These are phyloP conservation scores for Candoia aspera DNA, from an alignment of 2,113 vertebrate genomes.

Conservation along the genomic window DNA sequence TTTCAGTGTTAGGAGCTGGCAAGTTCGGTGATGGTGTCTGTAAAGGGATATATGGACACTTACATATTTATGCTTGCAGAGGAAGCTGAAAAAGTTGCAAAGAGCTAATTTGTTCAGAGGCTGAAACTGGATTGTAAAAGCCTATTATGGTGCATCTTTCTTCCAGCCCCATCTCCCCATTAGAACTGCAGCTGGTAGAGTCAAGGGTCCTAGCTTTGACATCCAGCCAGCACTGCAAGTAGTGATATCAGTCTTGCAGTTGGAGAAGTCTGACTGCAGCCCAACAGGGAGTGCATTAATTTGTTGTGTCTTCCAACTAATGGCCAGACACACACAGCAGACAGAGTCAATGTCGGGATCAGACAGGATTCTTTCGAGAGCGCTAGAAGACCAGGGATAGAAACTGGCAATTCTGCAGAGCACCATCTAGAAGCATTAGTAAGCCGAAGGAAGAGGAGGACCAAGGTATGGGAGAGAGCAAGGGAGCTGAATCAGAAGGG, in stretches of 20 bases:
- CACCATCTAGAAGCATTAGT: conserved; percentile 63
- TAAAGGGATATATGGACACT: neutral
- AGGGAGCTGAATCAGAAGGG: conserved; percentile 48
- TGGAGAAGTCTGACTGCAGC: neutral
- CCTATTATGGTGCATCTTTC: accelerated
- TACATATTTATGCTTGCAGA: neutral
- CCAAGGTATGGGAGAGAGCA: conserved; percentile 64
- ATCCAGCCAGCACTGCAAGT: conserved; percentile 15
- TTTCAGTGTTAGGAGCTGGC: neutral
- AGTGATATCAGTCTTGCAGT: neutral
- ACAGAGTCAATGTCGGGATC: conserved; percentile 54
- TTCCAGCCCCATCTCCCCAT: conserved; percentile 20
- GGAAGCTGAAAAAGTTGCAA: conserved; percentile 36
- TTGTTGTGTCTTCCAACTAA: conserved; percentile 66
- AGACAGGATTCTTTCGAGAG: conserved; percentile 65
- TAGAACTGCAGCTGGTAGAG: neutral
- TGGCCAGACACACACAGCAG: conserved; percentile 67
- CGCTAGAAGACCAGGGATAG: conserved; percentile 62
- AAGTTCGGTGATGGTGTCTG: neutral
- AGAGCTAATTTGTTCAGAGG: conserved; percentile 26
- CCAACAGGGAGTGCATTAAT: conserved; percentile 58
- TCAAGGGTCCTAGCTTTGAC: accelerated
- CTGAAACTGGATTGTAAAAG: neutral
- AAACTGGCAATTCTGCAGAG: conserved; percentile 54
- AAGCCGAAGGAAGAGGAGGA: conserved; percentile 60